phyloP scores from a whole-genome alignment of 2,113 vertebrate genomes.

The Hyperoodon ampullatus region DNA sequence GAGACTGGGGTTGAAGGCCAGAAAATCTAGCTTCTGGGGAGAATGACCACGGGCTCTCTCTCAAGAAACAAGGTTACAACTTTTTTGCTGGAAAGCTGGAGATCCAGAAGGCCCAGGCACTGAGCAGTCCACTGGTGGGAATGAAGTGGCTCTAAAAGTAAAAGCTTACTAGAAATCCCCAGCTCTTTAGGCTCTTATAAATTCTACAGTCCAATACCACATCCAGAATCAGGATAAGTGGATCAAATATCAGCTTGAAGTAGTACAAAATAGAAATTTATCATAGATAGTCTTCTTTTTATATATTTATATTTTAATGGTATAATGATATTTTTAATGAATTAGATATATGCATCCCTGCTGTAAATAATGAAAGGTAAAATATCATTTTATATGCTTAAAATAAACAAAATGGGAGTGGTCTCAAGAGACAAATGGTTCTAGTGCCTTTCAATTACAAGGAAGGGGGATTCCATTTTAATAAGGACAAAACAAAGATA shows the following conservation, averaged over 20 bases:
- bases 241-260: background rate
- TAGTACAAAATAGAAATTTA: background rate
- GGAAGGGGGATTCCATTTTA: conserved; percentile 39
- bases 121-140: background rate
- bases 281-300: conserved; percentile 3
- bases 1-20: background rate
- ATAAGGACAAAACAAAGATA: conserved; percentile 44
- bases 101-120: background rate
- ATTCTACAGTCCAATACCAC: background rate
- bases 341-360: conserved; percentile 23
- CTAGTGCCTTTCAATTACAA: conserved; percentile 38
- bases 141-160: background rate
- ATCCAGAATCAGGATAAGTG: background rate
- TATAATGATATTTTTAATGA: conserved; percentile 27
- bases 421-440: conserved; percentile 31
- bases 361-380: background rate
- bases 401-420: conserved; percentile 3
- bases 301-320: conserved; percentile 42
- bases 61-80: background rate
- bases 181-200: background rate
- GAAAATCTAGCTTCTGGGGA: background rate
- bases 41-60: background rate
- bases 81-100: background rate
- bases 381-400: conserved; percentile 37
- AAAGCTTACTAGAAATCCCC: background rate